These are phyloP conservation scores for Congeria kusceri DNA, from an alignment of 2,888 invertebrate species.

Conservation along the genomic window DNA sequence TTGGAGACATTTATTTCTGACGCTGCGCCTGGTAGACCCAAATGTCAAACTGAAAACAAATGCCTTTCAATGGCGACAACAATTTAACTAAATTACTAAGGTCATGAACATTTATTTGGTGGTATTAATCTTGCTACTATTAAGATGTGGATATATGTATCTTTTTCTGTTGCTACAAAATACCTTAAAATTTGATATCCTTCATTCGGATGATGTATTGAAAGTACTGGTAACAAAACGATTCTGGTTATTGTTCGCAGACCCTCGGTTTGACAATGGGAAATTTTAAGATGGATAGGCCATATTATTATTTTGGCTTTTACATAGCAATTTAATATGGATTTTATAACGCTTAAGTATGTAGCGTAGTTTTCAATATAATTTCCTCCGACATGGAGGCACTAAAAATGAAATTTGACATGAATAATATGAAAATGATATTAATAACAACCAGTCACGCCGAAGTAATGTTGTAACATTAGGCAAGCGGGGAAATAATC, in stretches of 20 bases:
- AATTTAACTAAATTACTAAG: constrained; percentile 32
- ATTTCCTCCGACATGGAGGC: constrained; percentile 48
- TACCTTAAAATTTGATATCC: constrained; percentile 38
- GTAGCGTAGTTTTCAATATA: constrained; percentile 39
- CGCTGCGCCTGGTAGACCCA: constrained; percentile 22
- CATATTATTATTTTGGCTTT: constrained; percentile 51
- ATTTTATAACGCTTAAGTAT: constrained; percentile 62
- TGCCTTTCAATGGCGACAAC: not conserved
- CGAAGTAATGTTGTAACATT: constrained; percentile 26
- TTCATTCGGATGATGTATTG: constrained; percentile 31
- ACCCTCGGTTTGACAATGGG: constrained; percentile 28
- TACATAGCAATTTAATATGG: constrained; percentile 61
- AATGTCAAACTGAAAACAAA: constrained; percentile 25
- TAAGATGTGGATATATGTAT: constrained; percentile 35
- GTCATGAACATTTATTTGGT: constrained; percentile 29
- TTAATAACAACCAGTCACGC: constrained; percentile 52
- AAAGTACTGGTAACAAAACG: constrained; percentile 31
- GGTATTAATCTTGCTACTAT: constrained; percentile 28
- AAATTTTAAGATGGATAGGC: constrained; percentile 42
- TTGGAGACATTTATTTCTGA: not conserved
- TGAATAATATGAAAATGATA: constrained; percentile 64
- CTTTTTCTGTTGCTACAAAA: constrained; percentile 44
- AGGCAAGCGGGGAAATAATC: constrained; percentile 5
- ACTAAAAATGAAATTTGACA: constrained; percentile 64
- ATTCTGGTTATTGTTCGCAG: constrained; percentile 35